These are phyloP conservation scores for Coleophora deauratella DNA, from an alignment of 2,888 invertebrate species.

Conservation along the genomic window DNA sequence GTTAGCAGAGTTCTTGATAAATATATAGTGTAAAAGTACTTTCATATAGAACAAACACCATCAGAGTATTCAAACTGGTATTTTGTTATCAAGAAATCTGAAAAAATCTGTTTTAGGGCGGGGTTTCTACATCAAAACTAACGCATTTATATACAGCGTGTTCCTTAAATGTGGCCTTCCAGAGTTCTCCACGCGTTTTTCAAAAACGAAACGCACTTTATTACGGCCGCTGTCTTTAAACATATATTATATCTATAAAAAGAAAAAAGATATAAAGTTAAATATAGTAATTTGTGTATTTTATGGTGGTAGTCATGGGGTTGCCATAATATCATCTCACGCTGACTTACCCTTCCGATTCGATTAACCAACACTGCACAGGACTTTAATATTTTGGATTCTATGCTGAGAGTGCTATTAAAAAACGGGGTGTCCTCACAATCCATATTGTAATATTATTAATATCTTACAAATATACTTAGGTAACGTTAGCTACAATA, in stretches of 20 bases:
- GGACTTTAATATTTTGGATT: conserved; percentile 49
- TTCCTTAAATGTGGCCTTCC: conserved; percentile 59
- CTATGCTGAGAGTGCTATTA: conserved; percentile 5
- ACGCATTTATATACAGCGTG: conserved; percentile 20
- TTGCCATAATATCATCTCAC: conserved; percentile 60
- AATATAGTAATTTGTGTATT: conserved; percentile 44
- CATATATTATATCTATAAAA: conserved; percentile 27
- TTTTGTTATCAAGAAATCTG: conserved; percentile 56
- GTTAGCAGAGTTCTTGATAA: conserved; percentile 57
- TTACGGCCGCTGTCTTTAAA: conserved; percentile 43
- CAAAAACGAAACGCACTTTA: conserved; percentile 24
- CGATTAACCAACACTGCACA: conserved; percentile 70
- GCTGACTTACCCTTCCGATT: conserved; percentile 62
- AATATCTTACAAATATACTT: too few relatives aligned
- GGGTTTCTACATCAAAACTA: conserved; percentile 37
- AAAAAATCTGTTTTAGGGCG: conserved; percentile 15
- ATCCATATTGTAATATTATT: too few relatives aligned
- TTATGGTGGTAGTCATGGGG: conserved; percentile 68
- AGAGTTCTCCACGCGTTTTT: conserved; percentile 70
- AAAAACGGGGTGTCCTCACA: neutral
- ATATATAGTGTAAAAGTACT: conserved; percentile 7
- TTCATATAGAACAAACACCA: too few relatives aligned
- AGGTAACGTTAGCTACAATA: too few relatives aligned
- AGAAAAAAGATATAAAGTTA: neutral
- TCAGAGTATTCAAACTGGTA: conserved; percentile 10